Evolutionary conservation across 2,113 vertebrate genomes (phyloP), one percentile per base, ranked within the genome.

Genomic region (Dicrurus megarhynchus): DNA sequence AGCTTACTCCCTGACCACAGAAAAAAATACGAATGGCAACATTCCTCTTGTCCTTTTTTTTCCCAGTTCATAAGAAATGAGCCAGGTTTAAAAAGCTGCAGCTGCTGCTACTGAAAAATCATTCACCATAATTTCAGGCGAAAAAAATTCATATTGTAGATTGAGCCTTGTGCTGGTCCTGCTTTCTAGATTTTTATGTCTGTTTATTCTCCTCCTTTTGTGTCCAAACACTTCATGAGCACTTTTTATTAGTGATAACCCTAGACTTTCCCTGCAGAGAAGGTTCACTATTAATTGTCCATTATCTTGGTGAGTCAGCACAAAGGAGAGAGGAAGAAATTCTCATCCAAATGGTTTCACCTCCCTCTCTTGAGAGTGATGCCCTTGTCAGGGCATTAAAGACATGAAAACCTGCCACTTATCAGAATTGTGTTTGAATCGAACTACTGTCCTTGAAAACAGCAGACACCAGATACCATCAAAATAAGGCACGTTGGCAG

Each of bases 341-440:
- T 96, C 95, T 97, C 86, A 37, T 97, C 98, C 97, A 97, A 97
- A 96, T 63, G 95, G 97, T 92, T 97, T 98, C 98, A 98, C 97
- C 97, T 96, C 93, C 87, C 97, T 98, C 98, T 98, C 98, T 88
- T 96, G 98, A 98, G 98, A 98, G 97, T 85, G 97, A 97, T 98
- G 98, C 96, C 98, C 98, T 98, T 98, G 98, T 98, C 97, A 97
- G 97, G 97, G 94, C 97, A 97, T 97, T 97, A 98, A 98, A 98
- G 97, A 98, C 97, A 97, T 50, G 90, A 97, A 97, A 98, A 98
- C 96, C 97, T 98, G 97, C 94, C 97, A 98, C 98, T 98, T 98
- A 98, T 97, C 98, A 98, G 97, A 97, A 97, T 60, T 97, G 97
- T 97, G 95, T 98, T 96, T 97, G 98, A 98, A 98, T 98, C 93